A percentile compares a stretch with the other conserved stretches of the same genome.
Conservation (phyloP, 2,113 vertebrate species). For the Semicossyphus pulcher region DNA sequence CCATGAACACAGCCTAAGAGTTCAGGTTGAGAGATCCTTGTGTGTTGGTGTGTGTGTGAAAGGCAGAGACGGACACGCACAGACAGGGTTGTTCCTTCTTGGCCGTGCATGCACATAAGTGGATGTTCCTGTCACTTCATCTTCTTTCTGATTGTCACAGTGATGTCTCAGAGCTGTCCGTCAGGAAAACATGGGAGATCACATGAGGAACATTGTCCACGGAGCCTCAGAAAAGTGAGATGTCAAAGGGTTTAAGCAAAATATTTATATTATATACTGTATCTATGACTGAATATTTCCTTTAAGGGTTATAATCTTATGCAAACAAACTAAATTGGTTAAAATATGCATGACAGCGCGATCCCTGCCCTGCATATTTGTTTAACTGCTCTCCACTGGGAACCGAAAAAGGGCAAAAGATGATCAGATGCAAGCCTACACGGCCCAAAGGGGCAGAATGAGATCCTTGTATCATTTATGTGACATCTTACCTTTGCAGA, state of each 20-base stretch:
- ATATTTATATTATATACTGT: constrained; percentile 4
- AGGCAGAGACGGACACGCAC: constrained; percentile 12
- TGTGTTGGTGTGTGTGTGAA: constrained; percentile 1
- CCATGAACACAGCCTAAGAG: neutral
- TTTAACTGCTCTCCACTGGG: constrained; percentile 3
- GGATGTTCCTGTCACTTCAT: constrained; percentile 57
- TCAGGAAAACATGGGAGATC: constrained; percentile 45
- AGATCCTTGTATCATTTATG: constrained; percentile 51
- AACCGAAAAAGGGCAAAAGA: constrained; percentile 13
- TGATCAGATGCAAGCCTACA: constrained; percentile 16
- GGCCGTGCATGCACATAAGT: constrained; percentile 26
- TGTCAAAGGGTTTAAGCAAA: constrained; percentile 35
- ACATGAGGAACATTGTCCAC: constrained; percentile 16
- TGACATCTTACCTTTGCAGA: constrained; percentile 45
- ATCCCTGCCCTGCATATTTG: neutral
- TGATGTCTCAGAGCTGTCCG: constrained; percentile 53
- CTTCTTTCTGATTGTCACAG: constrained; percentile 60
- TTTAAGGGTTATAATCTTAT: neutral
- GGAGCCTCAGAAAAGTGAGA: constrained; percentile 13
- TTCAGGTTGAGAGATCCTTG: neutral
- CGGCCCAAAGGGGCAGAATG: constrained; percentile 1
- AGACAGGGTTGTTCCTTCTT: constrained; percentile 43
- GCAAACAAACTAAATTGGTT: constrained; percentile 12
- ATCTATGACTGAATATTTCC: constrained; percentile 12
- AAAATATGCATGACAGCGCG: constrained; percentile 13